Evolutionary conservation across 1,140 invertebrate species (phyloP), one percentile per base, ranked within the genome.

Genomic region (Branchinecta lynchi): DNA sequence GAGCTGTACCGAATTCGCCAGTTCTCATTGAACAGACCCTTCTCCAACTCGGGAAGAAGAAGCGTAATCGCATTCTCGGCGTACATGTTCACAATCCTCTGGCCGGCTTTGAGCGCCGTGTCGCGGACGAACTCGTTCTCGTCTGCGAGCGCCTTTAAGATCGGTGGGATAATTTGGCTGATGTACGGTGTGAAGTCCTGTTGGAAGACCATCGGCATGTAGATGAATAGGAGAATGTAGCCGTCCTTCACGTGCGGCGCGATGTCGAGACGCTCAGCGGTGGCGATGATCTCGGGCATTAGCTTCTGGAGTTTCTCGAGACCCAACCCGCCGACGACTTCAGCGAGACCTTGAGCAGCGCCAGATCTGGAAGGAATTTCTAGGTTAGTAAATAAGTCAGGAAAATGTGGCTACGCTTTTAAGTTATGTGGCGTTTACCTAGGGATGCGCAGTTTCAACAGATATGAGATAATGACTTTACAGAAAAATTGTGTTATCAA

Each of bases 211-310:
- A 89, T 87, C 0, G 97, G 97, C 86, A 99, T 90, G 79, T 98
- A 99, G 77, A 99, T 99, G 78, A 98, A 99, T 90, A 99, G 94
- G 92, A 99, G 97, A 66, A 99, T 97, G 80, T 99, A 99, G 43
- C 97, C 97, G 81, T 99, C 97, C 75, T 97, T 93, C 0, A 99
- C 95, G 79, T 98, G 93, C 2, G 96, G 92, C 12, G 93, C 92
- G 73, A 98, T 93, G 78, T 98, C 95, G 0, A 87, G 86, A 70
- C 91, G 82, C 79, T 97, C 93, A 0, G 96, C 93, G 0, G 95
- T 98, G 44, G 87, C 84, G 73, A 99, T 98, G 72, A 99, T 97
- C 81, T 81, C 82, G 0, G 94, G 95, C 95, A 99, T 98, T 17
- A 98, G 84, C 77, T 92, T 93, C 74, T 97, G 87, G 66, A 99